Percentiles rank a stretch among this genome's conserved stretches.
These are phyloP conservation scores for Elymnias hypermnestra DNA, from an alignment of 1,140 invertebrate species.

Conservation along the genomic window DNA sequence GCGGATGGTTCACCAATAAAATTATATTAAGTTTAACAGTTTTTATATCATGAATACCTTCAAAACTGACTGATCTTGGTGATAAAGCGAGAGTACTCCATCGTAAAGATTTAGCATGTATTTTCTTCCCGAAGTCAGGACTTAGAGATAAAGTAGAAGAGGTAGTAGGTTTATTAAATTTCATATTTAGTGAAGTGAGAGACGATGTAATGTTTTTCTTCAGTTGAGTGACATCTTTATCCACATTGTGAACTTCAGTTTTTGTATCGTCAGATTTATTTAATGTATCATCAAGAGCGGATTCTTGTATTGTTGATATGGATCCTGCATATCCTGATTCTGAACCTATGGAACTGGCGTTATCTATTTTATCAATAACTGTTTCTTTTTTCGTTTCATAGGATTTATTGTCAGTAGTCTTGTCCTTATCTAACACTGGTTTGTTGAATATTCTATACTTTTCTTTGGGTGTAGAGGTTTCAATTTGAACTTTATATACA, in stretches of 20 bases:
- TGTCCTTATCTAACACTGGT: background rate
- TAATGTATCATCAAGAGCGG: slow-evolving; percentile 22
- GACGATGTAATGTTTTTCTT: slow-evolving; percentile 5
- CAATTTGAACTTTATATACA: slow-evolving; percentile 32
- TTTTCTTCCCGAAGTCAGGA: slow-evolving; percentile 22
- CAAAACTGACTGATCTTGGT: slow-evolving; percentile 23
- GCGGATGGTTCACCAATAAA: background rate
- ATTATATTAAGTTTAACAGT: no score
- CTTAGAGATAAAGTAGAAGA: no score
- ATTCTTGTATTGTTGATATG: slow-evolving; percentile 37
- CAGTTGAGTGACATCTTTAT: slow-evolving; percentile 11
- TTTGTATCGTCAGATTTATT: background rate
- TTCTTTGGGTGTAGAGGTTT: slow-evolving; percentile 41
- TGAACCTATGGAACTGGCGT: slow-evolving; percentile 40
- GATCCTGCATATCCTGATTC: slow-evolving; percentile 56
- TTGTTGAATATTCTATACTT: background rate
- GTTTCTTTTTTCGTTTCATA: slow-evolving; percentile 24
- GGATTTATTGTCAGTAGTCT: background rate
- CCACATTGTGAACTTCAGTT: slow-evolving; percentile 1
- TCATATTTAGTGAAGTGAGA: slow-evolving; percentile 4
- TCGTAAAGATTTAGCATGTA: slow-evolving; percentile 33
- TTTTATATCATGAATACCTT: slow-evolving; percentile 45
- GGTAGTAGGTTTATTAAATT: no score
- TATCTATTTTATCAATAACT: slow-evolving; percentile 36
- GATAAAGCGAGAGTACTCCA: slow-evolving; percentile 45